Percentiles rank a stretch among this genome's conserved stretches.
Conservation (phyloP, 2,888 invertebrate species). For the Phortica okadai region DNA sequence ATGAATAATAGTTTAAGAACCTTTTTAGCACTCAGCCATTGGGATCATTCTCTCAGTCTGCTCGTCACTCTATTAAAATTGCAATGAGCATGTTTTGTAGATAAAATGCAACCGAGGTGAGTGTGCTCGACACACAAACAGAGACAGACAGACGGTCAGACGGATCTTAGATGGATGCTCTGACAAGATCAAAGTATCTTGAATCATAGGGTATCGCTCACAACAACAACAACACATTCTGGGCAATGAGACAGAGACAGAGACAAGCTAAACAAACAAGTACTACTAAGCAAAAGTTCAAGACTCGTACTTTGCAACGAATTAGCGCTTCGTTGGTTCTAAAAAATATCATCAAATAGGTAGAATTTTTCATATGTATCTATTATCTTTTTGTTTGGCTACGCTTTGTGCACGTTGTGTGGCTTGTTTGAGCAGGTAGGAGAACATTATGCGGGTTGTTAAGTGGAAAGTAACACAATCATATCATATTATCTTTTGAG, state of each 20-base stretch:
- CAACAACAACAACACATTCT: no score
- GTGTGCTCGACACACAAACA: no score
- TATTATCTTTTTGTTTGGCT: background rate
- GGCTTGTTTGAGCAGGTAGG: constrained; percentile 23
- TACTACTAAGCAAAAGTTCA: background rate
- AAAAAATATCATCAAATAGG: background rate
- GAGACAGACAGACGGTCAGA: background rate
- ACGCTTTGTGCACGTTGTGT: constrained; percentile 1
- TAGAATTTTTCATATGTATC: background rate
- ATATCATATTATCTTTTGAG: background rate
- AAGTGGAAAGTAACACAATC: no score
- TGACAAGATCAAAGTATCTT: no score
- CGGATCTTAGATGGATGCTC: background rate
- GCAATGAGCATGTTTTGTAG: background rate
- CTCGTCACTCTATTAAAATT: background rate
- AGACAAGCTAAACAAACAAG: background rate
- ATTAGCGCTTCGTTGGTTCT: constrained; percentile 27
- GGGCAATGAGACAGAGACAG: no score
- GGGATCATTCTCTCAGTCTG: background rate
- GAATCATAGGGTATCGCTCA: no score
- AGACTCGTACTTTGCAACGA: background rate
- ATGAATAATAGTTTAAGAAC: background rate
- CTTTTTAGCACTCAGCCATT: background rate
- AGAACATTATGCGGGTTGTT: background rate
- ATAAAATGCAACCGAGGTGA: background rate